Conservation (phyloP, 2,888 invertebrate genomes). For the Lampropteryx suffumata region DNA sequence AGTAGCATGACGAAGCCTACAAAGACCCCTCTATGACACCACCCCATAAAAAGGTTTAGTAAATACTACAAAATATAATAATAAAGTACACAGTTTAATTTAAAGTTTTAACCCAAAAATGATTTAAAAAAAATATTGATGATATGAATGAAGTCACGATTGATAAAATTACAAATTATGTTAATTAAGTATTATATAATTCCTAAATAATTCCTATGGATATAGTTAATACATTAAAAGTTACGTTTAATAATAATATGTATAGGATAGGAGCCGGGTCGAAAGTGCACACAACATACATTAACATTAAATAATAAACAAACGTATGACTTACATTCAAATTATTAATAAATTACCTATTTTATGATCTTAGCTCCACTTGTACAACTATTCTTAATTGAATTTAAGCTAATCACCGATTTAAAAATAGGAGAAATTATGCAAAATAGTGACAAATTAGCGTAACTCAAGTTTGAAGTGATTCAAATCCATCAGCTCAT, state of each 20-base stretch:
- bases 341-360: slow-evolving; percentile 19
- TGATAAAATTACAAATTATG: slow-evolving; percentile 20
- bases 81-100: slow-evolving; percentile 9
- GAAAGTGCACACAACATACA: slow-evolving; percentile 16
- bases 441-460: too few relatives aligned
- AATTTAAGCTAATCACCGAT: too few relatives aligned
- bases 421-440: too few relatives aligned
- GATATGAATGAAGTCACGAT: slow-evolving; percentile 32
- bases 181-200: not conserved
- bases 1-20: slow-evolving; percentile 13
- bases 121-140: slow-evolving; percentile 22
- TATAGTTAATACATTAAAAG: too few relatives aligned
- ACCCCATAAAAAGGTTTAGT: slow-evolving; percentile 30
- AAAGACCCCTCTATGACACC: slow-evolving; percentile 30
- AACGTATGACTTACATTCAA: slow-evolving; percentile 13
- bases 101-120: slow-evolving; percentile 17
- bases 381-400: too few relatives aligned
- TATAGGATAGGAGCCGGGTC: slow-evolving; percentile 4
- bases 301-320: slow-evolving; percentile 11
- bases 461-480: too few relatives aligned
- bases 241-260: not conserved
- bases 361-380: slow-evolving; percentile 16
- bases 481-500: too few relatives aligned
- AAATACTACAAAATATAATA: slow-evolving; percentile 18
- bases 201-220: not conserved